phyloP scores from a whole-genome alignment of 2,797 vertebrate genomes.

The Spondyliosoma cantharus region DNA sequence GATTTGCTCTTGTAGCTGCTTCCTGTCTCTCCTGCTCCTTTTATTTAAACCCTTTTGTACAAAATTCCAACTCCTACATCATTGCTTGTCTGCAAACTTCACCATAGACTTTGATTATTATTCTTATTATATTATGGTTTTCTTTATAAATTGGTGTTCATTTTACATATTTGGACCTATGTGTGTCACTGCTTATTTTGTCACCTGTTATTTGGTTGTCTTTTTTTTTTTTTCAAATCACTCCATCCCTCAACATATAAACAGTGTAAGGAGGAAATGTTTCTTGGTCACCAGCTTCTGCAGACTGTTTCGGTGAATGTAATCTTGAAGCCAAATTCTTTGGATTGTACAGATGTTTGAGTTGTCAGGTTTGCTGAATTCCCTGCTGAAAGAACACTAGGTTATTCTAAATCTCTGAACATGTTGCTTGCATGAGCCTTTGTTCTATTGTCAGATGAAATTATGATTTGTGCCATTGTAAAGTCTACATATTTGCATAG shows the following conservation, averaged over 20 bases:
- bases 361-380: conserved; percentile 14
- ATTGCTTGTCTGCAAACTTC: conserved; percentile 18
- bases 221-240: not conserved
- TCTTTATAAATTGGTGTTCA: not conserved
- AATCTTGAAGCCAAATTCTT: conserved; percentile 47
- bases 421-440: conserved; percentile 60
- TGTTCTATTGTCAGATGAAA: conserved; percentile 36
- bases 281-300: conserved; percentile 6
- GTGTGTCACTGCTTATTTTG: conserved; percentile 20
- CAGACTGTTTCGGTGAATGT: conserved; percentile 18
- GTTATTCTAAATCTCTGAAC: conserved; percentile 19
- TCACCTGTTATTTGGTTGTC: not conserved
- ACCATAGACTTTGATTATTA: conserved; percentile 3
- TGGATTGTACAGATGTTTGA: conserved; percentile 49
- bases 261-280: not conserved
- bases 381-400: not conserved
- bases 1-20: conserved; percentile 32
- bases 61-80: conserved; percentile 25
- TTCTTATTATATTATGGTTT: conserved; percentile 22
- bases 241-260: not conserved
- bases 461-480: conserved; percentile 65
- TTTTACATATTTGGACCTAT: conserved; percentile 39
- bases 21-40: conserved; percentile 25
- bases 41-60: conserved; percentile 51
- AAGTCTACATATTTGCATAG: conserved; percentile 52